Base-by-base conservation (phyloP, 2,113 vertebrate species). In the Morone saxatilis region DNA sequence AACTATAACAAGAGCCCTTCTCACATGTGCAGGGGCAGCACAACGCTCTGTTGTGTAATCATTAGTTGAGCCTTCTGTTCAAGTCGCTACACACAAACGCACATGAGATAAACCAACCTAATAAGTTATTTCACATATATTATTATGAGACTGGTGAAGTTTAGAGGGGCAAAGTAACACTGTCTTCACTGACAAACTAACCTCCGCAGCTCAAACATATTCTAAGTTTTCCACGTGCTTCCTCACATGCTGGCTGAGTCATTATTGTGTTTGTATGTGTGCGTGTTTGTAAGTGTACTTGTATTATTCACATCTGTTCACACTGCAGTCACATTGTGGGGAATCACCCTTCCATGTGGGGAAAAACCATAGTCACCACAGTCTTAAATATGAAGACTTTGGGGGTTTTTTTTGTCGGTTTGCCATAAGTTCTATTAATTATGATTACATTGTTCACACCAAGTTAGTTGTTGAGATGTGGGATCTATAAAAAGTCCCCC, bases 1-100 rank as follows among this genome's bases (percentile, higher is more conserved):
- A 90, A 72, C 53, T 84, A n/a, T 53, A 71, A 79, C 25, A 20
- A 70, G 48, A 67, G 48, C 10, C 41, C 56, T 77, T 80, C 66
- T 71, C 69, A 68, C 59, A 59, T 62, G 40, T 22, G 16, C 59
- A 59, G 7, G 25, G 16, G 38, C 53, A 36, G 13, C 62, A 71
- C 59, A 61, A 51, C 47, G 2, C 67, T 73, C 47, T 71, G 74
- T 80, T 78, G 69, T 85, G 57, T 47, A 77, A 80, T 72, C 65
- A 72, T 57, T 41, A 57, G 65, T 9, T 9, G 48, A 53, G 54
- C 74, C 63, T 71, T 59, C 25, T 65, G 41, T 61, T 83, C 16
- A 51, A 73, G 63, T 62, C 36, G 70, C 47, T 54, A 66, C 74
- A 71, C 36, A 60, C n/a, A 41, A 2, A 47, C 36, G 43, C 2